These are phyloP conservation scores for Tachysurus fulvidraco DNA, from an alignment of 2,113 vertebrate genomes.

Conservation along the genomic window DNA sequence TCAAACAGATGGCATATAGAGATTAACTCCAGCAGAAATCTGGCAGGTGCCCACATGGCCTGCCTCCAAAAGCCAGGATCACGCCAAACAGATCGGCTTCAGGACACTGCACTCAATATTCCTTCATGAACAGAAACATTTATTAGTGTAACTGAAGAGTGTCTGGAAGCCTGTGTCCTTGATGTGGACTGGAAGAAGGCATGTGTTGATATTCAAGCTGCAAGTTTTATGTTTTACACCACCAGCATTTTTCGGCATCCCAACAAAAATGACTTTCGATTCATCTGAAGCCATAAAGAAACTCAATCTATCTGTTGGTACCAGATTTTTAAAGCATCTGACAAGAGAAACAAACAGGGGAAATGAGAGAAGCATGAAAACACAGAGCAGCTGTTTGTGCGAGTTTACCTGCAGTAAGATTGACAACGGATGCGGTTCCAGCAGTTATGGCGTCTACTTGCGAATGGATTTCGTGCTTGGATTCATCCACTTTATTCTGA, in stretches of 20 bases:
- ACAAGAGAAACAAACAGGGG: neutral
- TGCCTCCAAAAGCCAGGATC: slow-evolving; percentile 44
- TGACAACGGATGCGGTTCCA: slow-evolving; percentile 97
- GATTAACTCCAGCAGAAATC: slow-evolving; percentile 64
- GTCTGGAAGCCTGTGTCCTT: slow-evolving; percentile 9
- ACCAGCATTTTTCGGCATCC: slow-evolving; percentile 33
- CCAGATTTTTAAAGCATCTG: neutral
- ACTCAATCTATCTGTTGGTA: slow-evolving; percentile 18
- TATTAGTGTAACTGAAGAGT: slow-evolving; percentile 51
- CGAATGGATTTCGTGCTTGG: slow-evolving; percentile 99
- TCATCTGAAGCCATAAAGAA: slow-evolving; percentile 1
- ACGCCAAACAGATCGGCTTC: slow-evolving; percentile 50
- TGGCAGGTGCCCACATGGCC: slow-evolving; percentile 54
- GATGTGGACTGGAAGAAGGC: slow-evolving; percentile 38
- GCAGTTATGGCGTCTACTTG: slow-evolving; percentile 98
- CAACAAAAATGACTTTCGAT: slow-evolving; percentile 20
- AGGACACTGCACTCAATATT: slow-evolving; percentile 54
- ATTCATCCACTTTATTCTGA: slow-evolving; percentile 99
- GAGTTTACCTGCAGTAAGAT: slow-evolving; percentile 93
- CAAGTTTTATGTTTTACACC: slow-evolving; percentile 13
- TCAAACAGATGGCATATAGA: slow-evolving; percentile 68
- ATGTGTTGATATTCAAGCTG: slow-evolving; percentile 41
- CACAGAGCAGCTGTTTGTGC: neutral
- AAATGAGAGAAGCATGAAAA: slow-evolving; percentile 6
- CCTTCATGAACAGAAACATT: slow-evolving; percentile 53